Evolutionary conservation across 2,797 vertebrate genomes (phyloP).

Genomic region (Mallotus villosus): DNA sequence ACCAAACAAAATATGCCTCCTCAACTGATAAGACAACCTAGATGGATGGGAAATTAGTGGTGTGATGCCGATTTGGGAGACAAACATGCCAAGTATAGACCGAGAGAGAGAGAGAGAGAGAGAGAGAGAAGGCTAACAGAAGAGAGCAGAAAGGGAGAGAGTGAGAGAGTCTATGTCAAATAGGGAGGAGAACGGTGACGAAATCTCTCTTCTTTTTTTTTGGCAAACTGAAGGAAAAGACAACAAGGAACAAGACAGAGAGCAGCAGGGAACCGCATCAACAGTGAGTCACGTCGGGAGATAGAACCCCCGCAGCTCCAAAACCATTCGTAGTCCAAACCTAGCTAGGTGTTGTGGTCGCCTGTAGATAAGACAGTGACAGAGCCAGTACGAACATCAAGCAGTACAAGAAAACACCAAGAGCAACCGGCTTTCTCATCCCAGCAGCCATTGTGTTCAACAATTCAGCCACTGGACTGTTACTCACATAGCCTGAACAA

Average conservation of each 20-base stretch:
- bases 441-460: constrained; percentile 10
- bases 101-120: neutral
- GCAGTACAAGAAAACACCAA: constrained; percentile 1
- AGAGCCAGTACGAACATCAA: constrained; percentile 11
- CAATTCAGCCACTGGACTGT: constrained; percentile 5
- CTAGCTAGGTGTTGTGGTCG: neutral
- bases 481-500: neutral
- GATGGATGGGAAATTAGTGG: neutral
- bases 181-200: neutral
- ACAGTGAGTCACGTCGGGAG: neutral
- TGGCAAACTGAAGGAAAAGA: neutral
- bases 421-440: neutral
- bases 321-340: neutral
- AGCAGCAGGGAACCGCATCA: neutral
- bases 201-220: too few species aligned
- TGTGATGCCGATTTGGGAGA: neutral
- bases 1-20: neutral
- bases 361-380: constrained; percentile 9
- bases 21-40: too few species aligned
- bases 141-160: neutral
- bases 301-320: neutral
- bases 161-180: neutral
- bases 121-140: neutral
- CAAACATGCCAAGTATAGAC: neutral
- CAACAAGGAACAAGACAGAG: neutral